Conservation (phyloP, 1,140 invertebrate genomes). For the Drosophila sproati region DNA sequence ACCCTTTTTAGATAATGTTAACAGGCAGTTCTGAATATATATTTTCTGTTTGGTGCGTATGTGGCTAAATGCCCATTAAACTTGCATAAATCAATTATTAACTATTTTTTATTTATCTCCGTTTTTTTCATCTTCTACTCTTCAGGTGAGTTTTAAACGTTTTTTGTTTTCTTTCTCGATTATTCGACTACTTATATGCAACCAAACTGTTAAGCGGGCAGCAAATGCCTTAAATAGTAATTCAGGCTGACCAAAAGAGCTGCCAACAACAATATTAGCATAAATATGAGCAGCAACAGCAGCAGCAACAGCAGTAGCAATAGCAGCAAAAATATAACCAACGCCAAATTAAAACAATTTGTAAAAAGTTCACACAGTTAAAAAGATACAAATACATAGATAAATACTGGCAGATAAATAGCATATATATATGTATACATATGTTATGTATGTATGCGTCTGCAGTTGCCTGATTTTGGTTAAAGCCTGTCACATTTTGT, state of each 20-base stretch:
- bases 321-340: conserved; percentile 11
- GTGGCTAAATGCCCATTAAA: background rate
- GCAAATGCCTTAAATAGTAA: conserved; percentile 67
- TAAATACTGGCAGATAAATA: conserved; percentile 2
- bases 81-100: background rate
- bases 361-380: conserved; percentile 51
- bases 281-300: conserved; percentile 26
- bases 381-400: conserved; percentile 5
- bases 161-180: conserved; percentile 26
- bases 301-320: background rate
- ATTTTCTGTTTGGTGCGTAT: too few relatives aligned
- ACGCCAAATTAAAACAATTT: conserved; percentile 55
- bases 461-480: conserved; percentile 67
- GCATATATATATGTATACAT: conserved; percentile 10
- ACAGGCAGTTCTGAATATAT: too few relatives aligned
- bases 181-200: conserved; percentile 31
- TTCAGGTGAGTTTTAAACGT: conserved; percentile 67
- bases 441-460: conserved; percentile 37
- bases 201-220: conserved; percentile 51
- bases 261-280: conserved; percentile 23
- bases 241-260: conserved; percentile 37
- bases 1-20: too few relatives aligned
- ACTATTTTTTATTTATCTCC: conserved; percentile 14
- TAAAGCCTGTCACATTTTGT: conserved; percentile 76
- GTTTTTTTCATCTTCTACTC: conserved; percentile 41